phyloP scores from a whole-genome alignment of 1,140 invertebrate species.

The Camponotus vicinus region DNA sequence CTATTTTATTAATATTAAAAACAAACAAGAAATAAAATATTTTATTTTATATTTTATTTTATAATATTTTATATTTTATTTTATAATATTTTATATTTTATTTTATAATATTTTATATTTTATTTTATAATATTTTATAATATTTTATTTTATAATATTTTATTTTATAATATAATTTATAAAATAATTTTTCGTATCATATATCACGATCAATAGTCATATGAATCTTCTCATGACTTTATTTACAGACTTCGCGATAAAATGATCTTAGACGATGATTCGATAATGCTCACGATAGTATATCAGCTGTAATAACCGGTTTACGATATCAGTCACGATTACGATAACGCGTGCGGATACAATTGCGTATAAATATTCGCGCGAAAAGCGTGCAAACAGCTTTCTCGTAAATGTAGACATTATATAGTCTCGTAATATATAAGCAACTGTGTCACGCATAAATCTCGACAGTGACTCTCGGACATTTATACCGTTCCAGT shows the following conservation, averaged over 20 bases:
- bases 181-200: too few species aligned
- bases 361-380: slow-evolving; percentile 6
- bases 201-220: neutral
- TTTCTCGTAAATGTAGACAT: neutral
- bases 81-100: too few species aligned
- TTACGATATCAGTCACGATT: slow-evolving; percentile 23
- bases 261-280: slow-evolving; percentile 16
- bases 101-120: too few species aligned
- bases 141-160: too few species aligned
- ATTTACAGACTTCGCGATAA: slow-evolving; percentile 27
- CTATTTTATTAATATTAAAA: neutral
- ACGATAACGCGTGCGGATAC: neutral
- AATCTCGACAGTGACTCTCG: too few species aligned
- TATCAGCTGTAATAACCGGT: slow-evolving; percentile 53
- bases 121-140: too few species aligned
- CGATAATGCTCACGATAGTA: slow-evolving; percentile 20
- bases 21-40: too few species aligned
- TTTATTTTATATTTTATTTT: too few species aligned
- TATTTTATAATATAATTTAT: too few species aligned
- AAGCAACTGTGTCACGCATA: neutral
- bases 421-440: neutral
- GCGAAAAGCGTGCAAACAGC: neutral
- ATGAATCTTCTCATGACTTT: neutral
- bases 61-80: too few species aligned
- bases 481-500: too few species aligned